Evolutionary conservation across 2,113 vertebrate species (phyloP).

Genomic region (Perca flavescens): DNA sequence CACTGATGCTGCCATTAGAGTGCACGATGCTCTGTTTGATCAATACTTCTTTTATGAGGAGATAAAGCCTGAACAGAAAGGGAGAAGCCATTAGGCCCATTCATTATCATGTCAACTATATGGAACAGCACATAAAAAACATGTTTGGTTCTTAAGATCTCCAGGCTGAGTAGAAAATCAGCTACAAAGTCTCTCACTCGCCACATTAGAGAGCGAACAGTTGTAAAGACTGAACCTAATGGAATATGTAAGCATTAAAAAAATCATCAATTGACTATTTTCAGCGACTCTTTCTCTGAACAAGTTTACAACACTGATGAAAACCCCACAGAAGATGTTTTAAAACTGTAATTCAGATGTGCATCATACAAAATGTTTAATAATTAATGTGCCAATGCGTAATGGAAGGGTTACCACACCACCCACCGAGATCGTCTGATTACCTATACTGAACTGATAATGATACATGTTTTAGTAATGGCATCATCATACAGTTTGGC

Average conservation of each 20-base stretch:
- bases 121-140: conserved; percentile 16
- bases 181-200: conserved; percentile 10
- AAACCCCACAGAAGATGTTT: background rate
- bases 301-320: background rate
- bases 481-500: background rate
- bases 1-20: conserved; percentile 22
- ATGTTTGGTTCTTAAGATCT: conserved; percentile 9
- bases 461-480: background rate
- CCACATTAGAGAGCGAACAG: background rate
- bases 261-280: background rate
- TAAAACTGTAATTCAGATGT: background rate
- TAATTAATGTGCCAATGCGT: background rate
- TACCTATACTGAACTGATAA: background rate
- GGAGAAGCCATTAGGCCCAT: conserved; percentile 57
- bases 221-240: conserved; percentile 46
- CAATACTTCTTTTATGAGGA: conserved; percentile 45
- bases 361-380: too few species aligned
- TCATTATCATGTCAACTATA: conserved; percentile 16
- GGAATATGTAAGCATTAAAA: background rate
- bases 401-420: background rate
- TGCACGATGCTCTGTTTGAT: conserved; percentile 16
- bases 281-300: background rate
- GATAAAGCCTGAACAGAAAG: conserved; percentile 15
- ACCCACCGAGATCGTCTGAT: background rate
- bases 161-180: background rate